Evolutionary conservation across 2,113 vertebrate species (phyloP).

Genomic region (Regulus satrapa): DNA sequence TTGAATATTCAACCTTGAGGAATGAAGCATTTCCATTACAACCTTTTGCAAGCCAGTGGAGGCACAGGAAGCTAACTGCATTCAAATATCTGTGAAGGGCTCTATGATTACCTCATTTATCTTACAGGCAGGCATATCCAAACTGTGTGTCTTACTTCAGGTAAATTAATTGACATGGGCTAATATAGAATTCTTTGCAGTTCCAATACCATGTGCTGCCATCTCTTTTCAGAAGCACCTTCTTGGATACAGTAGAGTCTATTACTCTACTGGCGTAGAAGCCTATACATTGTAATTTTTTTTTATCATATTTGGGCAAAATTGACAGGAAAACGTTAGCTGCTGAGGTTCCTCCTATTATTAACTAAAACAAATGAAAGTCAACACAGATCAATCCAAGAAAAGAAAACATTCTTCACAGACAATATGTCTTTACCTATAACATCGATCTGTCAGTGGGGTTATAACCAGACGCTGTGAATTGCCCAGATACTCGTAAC

Average conservation of each 20-base stretch:
- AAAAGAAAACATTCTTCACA: neutral
- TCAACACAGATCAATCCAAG: neutral
- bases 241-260: neutral
- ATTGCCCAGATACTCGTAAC: conserved; percentile 94
- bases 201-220: neutral
- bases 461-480: conserved; percentile 89
- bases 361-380: neutral
- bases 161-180: neutral
- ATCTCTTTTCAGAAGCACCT: neutral
- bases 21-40: neutral
- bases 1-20: neutral
- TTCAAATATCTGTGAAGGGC: neutral
- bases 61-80: neutral
- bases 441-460: conserved; percentile 90
- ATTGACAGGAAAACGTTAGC: neutral
- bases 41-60: neutral
- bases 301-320: neutral
- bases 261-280: neutral
- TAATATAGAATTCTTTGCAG: neutral
- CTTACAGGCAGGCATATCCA: neutral
- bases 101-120: neutral
- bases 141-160: neutral
- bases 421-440: conserved; percentile 73
- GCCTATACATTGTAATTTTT: neutral
- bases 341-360: neutral